These are phyloP conservation scores for Hemithea aestivaria DNA, from an alignment of 2,888 invertebrate species.

Conservation along the genomic window DNA sequence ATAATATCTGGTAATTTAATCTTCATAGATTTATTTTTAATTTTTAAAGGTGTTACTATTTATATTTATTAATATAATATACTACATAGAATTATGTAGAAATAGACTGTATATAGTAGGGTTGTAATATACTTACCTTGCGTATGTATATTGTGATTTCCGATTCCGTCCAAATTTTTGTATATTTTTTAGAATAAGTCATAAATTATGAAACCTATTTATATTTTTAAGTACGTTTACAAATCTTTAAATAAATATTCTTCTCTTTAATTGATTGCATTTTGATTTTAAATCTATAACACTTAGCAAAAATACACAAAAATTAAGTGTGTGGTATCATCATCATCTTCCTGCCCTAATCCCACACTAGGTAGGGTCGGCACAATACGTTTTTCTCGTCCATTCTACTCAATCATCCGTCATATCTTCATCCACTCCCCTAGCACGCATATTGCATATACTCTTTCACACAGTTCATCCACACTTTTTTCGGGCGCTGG, in stretches of 20 bases:
- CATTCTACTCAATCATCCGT: no score
- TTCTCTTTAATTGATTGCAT: slow-evolving; percentile 6
- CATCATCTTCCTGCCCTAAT: no score
- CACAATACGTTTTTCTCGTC: no score
- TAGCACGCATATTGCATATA: no score
- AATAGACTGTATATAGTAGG: slow-evolving; percentile 24
- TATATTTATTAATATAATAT: slow-evolving; percentile 16
- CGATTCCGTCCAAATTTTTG: slow-evolving; percentile 50
- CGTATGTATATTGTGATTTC: slow-evolving; percentile 69
- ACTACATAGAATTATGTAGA: slow-evolving; percentile 63
- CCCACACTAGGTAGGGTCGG: no score
- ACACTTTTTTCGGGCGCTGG: no score
- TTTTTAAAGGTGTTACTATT: slow-evolving; percentile 9
- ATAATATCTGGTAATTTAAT: background rate
- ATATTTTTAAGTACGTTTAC: slow-evolving; percentile 39
- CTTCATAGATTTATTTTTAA: background rate
- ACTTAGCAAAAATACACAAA: no score
- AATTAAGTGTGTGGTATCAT: no score
- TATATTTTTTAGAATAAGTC: slow-evolving; percentile 41
- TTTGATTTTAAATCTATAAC: no score
- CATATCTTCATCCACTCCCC: no score
- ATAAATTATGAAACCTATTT: slow-evolving; percentile 56
- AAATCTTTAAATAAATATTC: slow-evolving; percentile 20
- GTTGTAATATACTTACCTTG: slow-evolving; percentile 57
- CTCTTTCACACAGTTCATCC: no score